These are phyloP conservation scores for Melanotaenia boesemani DNA, from an alignment of 2,797 vertebrate genomes.

Conservation along the genomic window DNA sequence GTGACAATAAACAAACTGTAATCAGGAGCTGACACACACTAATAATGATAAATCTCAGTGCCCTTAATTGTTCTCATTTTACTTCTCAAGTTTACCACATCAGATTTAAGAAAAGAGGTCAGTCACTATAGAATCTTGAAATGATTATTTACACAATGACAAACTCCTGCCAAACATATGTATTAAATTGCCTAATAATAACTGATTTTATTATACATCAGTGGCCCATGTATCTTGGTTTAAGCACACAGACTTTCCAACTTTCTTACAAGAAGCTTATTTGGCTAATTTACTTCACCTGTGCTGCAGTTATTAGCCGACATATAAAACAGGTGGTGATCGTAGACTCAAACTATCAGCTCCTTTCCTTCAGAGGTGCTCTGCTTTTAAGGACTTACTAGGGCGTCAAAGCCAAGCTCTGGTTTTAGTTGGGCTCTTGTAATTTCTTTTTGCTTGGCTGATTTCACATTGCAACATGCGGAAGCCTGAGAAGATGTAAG, in stretches of 20 bases:
- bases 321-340: slow-evolving; percentile 51
- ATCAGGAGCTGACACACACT: slow-evolving; percentile 5
- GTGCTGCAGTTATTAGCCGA: slow-evolving; percentile 26
- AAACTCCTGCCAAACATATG: background rate
- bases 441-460: slow-evolving; percentile 22
- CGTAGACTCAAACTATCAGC: background rate
- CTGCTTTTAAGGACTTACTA: slow-evolving; percentile 21
- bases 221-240: background rate
- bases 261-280: background rate
- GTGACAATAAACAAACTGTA: slow-evolving; percentile 24
- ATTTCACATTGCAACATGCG: slow-evolving; percentile 51
- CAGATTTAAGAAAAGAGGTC: too few relatives aligned
- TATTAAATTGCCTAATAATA: slow-evolving; percentile 38
- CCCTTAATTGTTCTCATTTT: background rate
- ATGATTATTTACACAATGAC: too few relatives aligned
- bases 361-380: slow-evolving; percentile 30
- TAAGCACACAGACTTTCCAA: background rate
- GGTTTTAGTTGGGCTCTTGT: slow-evolving; percentile 19
- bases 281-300: slow-evolving; percentile 50
- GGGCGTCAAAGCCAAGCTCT: slow-evolving; percentile 25
- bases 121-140: too few relatives aligned
- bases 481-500: slow-evolving; percentile 61
- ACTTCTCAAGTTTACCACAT: too few relatives aligned
- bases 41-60: slow-evolving; percentile 5
- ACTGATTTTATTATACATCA: slow-evolving; percentile 8